Base-by-base conservation (phyloP, 2,888 invertebrate species). In the Tyria jacobaeae region DNA sequence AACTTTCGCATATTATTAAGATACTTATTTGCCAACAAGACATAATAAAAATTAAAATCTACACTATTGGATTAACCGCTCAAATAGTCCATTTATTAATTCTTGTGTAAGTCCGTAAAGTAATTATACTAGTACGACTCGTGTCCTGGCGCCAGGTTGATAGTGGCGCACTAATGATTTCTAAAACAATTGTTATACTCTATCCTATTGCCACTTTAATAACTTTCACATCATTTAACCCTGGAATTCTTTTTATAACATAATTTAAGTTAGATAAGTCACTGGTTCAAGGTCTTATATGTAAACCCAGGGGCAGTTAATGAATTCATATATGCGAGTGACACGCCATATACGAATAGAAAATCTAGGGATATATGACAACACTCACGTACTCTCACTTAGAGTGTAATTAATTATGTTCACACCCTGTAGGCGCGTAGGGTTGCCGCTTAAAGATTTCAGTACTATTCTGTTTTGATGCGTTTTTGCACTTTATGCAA, bases 391-490 rank as follows among this genome's bases (percentile, higher is more conserved):
- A 72, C 69, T 70, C 72, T 75, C 76, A 79, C 80, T 81, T 78
- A 79, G 71, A 73, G 69, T 64, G 71, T 77, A 81, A 78, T 82
- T 80, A 81, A 83, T 82, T 81, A 80, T 74, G 75, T 75, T 82
- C 78, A 70, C 79, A 76, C 77, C 74, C 75, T 68, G 59, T 63
- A 65, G 57, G 66, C 55, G 54, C 21, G 14, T 62, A 78, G 76
- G 80, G 80, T 50, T 80, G 71, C 37, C 62, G 27, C 14, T 37
- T 49, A 15, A 1, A 15, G 4, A 52, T 21, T 9, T 4, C 9
- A 21, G 17, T 39, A 25, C 15, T 10, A 37, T 7, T 48, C 6
- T 31, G 7, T 31, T 31, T 4, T 31, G 27, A 3, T 31, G 3
- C 27, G n/a, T n/a, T n/a, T n/a, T n/a, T n/a, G n/a, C n/a, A n/a